phyloP scores from a whole-genome alignment of 2,888 invertebrate genomes.

The Dastarcus helophoroides region DNA sequence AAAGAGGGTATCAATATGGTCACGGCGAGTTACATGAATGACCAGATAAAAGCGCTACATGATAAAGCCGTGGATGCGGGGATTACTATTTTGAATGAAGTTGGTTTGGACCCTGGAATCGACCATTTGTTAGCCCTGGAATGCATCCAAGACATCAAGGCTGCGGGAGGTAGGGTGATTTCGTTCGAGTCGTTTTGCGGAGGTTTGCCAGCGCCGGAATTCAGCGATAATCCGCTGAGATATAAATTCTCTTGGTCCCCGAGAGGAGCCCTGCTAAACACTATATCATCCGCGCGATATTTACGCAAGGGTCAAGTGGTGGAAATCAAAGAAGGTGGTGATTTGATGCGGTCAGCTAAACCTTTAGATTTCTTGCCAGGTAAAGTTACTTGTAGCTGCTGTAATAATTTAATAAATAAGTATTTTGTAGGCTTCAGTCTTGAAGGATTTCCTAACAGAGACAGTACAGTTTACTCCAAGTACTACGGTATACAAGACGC shows the following conservation, averaged over 20 bases:
- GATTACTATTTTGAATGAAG: slow-evolving; percentile 89
- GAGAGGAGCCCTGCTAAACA: slow-evolving; percentile 81
- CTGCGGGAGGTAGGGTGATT: slow-evolving; percentile 80
- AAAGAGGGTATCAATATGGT: slow-evolving; percentile 83
- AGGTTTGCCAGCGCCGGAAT: slow-evolving; percentile 93
- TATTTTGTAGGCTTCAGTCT: too few species aligned
- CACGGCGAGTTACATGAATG: slow-evolving; percentile 89
- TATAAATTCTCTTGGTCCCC: slow-evolving; percentile 98
- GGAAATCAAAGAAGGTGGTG: slow-evolving; percentile 81
- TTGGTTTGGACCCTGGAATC: slow-evolving; percentile 89
- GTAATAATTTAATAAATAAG: too few species aligned
- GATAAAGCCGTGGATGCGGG: slow-evolving; percentile 73
- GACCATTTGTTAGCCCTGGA: slow-evolving; percentile 88
- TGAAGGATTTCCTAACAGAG: slow-evolving; percentile 53
- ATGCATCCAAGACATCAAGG: slow-evolving; percentile 87
- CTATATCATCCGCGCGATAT: slow-evolving; percentile 71
- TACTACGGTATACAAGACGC: slow-evolving; percentile 82
- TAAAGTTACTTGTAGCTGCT: too few species aligned
- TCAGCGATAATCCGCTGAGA: slow-evolving; percentile 77
- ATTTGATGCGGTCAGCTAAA: slow-evolving; percentile 71
- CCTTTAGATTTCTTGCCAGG: slow-evolving; percentile 88
- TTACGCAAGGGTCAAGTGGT: slow-evolving; percentile 46
- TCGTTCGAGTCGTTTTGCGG: slow-evolving; percentile 97
- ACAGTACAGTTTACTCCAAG: slow-evolving; percentile 79
- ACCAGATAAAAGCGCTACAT: slow-evolving; percentile 70